Percentiles rank a stretch among this genome's conserved stretches.
Evolutionary conservation across 2,888 invertebrate species (phyloP).

Genomic region (Ectemnius lituratus): DNA sequence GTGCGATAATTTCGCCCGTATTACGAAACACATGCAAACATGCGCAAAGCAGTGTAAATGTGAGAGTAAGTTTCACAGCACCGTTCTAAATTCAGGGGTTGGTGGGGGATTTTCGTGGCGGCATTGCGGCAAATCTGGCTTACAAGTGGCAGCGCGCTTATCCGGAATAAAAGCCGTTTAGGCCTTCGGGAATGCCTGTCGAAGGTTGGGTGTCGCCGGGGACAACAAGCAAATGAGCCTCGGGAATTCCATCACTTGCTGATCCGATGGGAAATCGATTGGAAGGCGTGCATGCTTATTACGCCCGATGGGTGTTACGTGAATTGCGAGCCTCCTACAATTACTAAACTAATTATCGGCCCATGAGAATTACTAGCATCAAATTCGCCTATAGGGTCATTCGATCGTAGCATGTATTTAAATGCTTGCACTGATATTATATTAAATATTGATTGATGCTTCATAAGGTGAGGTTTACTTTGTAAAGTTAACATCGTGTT

Average conservation of each 20-base stretch:
- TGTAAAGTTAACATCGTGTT: too few relatives aligned
- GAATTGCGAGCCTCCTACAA: too few relatives aligned
- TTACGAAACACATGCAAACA: not conserved
- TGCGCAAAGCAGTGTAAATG: not conserved
- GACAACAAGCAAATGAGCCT: not conserved
- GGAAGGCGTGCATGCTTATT: too few relatives aligned
- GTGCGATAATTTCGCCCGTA: not conserved
- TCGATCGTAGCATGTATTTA: too few relatives aligned
- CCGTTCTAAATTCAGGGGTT: not conserved
- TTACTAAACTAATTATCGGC: too few relatives aligned
- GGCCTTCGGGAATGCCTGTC: constrained; percentile 10
- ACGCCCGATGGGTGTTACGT: too few relatives aligned
- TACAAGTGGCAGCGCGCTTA: constrained; percentile 21
- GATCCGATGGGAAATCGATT: not conserved
- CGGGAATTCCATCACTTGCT: constrained; percentile 3
- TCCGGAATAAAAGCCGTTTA: constrained; percentile 32
- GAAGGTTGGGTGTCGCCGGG: too few relatives aligned
- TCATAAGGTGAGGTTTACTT: too few relatives aligned
- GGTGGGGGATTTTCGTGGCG: constrained; percentile 5
- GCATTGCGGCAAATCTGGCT: constrained; percentile 41
- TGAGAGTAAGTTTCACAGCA: not conserved
- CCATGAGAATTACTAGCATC: too few relatives aligned
- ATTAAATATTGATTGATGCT: too few relatives aligned
- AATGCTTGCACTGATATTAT: too few relatives aligned
- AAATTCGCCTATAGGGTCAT: too few relatives aligned